A percentile compares a stretch with the other conserved stretches of the same genome.
Conservation (phyloP, 2,113 vertebrate species). For the Dunckerocampus dactyliophorus region DNA sequence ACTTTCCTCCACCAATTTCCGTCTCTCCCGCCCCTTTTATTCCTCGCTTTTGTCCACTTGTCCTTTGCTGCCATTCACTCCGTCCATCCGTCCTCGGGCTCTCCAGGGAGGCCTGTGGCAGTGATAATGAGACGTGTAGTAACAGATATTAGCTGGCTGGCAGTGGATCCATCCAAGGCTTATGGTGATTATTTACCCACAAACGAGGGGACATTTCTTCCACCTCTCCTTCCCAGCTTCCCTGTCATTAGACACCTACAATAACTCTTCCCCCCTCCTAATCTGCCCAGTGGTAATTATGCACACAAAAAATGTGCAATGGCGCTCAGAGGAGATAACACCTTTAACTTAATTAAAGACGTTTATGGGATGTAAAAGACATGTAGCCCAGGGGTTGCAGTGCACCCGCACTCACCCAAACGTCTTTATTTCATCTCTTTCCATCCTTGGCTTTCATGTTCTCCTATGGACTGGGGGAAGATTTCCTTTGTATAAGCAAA, state of each 20-base stretch:
- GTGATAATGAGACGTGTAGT: conserved; percentile 64
- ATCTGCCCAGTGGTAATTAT: conserved; percentile 73
- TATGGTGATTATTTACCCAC: conserved; percentile 68
- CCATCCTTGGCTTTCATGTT: conserved; percentile 45
- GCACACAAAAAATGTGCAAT: conserved; percentile 63
- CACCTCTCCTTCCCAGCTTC: conserved; percentile 12
- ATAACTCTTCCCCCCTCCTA: conserved; percentile 54
- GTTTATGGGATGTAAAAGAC: conserved; percentile 72
- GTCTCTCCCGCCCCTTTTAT: background rate
- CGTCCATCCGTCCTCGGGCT: conserved; percentile 40
- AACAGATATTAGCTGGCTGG: conserved; percentile 67
- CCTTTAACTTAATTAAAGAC: conserved; percentile 79
- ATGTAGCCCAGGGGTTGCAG: conserved; percentile 62
- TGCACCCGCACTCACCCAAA: conserved; percentile 61
- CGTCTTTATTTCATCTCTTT: conserved; percentile 52
- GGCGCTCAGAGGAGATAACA: conserved; percentile 73
- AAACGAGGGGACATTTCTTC: conserved; percentile 46
- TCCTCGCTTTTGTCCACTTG: conserved; percentile 46
- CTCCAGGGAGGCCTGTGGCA: conserved; percentile 48
- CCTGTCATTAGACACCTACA: conserved; percentile 60
- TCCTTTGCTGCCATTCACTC: conserved; percentile 55
- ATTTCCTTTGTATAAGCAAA: conserved; percentile 26
- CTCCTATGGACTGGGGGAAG: conserved; percentile 28
- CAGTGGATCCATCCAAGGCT: conserved; percentile 63
- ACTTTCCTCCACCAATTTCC: conserved; percentile 18